Evolutionary conservation across 2,113 vertebrate species (phyloP).

Genomic region (Saimiri boliviensis): DNA sequence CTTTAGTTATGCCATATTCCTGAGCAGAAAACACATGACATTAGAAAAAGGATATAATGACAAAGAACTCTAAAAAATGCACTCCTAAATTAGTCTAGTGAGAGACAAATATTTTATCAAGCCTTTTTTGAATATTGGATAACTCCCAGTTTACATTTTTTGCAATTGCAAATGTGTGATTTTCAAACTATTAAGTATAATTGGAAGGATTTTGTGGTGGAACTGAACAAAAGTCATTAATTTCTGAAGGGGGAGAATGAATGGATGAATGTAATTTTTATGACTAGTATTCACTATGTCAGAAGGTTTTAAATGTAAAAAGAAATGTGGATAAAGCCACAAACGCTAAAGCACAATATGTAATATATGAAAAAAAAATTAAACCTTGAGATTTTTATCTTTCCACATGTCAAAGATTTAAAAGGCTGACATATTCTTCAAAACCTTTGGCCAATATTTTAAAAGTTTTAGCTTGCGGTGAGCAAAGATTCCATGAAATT

Average conservation of each 20-base stretch:
- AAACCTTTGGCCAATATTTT: constrained; percentile 7
- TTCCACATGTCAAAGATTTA: not conserved
- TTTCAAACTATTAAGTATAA: not conserved
- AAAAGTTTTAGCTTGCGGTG: constrained; percentile 5
- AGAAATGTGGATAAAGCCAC: not conserved
- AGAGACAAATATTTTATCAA: not conserved
- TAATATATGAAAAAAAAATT: not conserved
- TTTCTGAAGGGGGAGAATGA: not conserved
- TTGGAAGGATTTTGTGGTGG: not conserved
- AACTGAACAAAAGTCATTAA: constrained; percentile 29
- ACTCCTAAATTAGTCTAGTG: constrained; percentile 15
- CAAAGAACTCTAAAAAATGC: constrained; percentile 11
- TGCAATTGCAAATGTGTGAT: not conserved
- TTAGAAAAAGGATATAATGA: constrained; percentile 46
- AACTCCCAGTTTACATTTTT: not conserved
- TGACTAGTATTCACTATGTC: not conserved
- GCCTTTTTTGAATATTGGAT: not conserved
- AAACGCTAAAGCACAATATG: not conserved
- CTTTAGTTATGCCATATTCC: constrained; percentile 94
- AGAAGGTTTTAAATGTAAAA: constrained; percentile 9
- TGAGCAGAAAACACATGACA: constrained; percentile 73
- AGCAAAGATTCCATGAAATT: not conserved
- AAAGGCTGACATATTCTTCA: not conserved
- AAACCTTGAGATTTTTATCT: not conserved
- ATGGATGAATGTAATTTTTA: not conserved